phyloP scores from a whole-genome alignment of 2,797 vertebrate genomes.

The Labroides dimidiatus region DNA sequence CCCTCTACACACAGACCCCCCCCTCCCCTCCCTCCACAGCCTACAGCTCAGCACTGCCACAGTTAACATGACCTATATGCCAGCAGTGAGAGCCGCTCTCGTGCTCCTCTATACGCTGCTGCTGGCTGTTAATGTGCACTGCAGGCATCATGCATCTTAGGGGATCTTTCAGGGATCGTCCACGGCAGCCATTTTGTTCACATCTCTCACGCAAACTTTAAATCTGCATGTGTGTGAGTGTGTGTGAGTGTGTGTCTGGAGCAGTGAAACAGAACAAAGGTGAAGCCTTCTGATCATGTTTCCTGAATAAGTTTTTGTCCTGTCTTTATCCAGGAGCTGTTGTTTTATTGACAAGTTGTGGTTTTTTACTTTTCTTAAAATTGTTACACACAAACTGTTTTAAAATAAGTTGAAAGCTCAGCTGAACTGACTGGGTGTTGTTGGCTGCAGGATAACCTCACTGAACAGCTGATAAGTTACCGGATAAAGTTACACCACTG shows the following conservation, averaged over 20 bases:
- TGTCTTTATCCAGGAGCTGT: not conserved
- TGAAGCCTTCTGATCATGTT: not conserved
- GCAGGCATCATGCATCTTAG: not conserved
- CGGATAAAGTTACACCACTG: not conserved
- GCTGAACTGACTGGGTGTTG: not conserved
- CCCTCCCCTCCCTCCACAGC: not conserved
- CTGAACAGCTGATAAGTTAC: not conserved
- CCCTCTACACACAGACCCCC: constrained; percentile 14
- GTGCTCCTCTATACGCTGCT: constrained; percentile 16
- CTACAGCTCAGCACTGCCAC: constrained; percentile 27
- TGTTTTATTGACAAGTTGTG: too few relatives aligned
- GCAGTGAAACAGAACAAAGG: not conserved
- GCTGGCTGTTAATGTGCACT: constrained; percentile 7
- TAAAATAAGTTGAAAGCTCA: not conserved
- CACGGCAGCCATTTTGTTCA: constrained; percentile 34
- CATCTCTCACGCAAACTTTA: constrained; percentile 1
- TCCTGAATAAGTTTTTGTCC: not conserved
- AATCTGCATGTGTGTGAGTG: not conserved
- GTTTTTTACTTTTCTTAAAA: not conserved
- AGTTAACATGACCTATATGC: constrained; percentile 42
- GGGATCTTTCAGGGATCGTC: constrained; percentile 15
- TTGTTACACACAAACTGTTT: too few relatives aligned
- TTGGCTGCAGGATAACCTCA: not conserved
- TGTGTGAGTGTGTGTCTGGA: not conserved
- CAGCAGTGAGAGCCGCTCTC: constrained; percentile 13